A percentile compares a stretch with the other conserved stretches of the same genome.
Evolutionary conservation across 2,113 vertebrate genomes (phyloP).

Genomic region (Pan troglodytes): NHGRI_mPanTro3-v2.1_pri NC_072421.2:26185001-26185500

Average conservation of each 20-base stretch:
- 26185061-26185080: background rate
- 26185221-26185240: background rate
- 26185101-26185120: background rate
- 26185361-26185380: background rate
- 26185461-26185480: background rate
- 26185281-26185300: background rate
- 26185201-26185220: no score
- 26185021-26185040: background rate
- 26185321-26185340: background rate
- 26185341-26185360: background rate
- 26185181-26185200: background rate
- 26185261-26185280: background rate
- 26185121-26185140: background rate
- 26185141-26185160: background rate
- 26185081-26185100: background rate
- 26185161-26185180: background rate
- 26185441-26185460: background rate
- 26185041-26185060: background rate
- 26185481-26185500: background rate
- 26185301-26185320: background rate
- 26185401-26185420: background rate
- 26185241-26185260: background rate
- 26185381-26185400: background rate
- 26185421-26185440: conserved; percentile 13
- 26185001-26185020: background rate